Percentiles rank a stretch among this genome's conserved stretches.
phyloP scores from a whole-genome alignment of 2,797 vertebrate species.

The Mareca penelope region DNA sequence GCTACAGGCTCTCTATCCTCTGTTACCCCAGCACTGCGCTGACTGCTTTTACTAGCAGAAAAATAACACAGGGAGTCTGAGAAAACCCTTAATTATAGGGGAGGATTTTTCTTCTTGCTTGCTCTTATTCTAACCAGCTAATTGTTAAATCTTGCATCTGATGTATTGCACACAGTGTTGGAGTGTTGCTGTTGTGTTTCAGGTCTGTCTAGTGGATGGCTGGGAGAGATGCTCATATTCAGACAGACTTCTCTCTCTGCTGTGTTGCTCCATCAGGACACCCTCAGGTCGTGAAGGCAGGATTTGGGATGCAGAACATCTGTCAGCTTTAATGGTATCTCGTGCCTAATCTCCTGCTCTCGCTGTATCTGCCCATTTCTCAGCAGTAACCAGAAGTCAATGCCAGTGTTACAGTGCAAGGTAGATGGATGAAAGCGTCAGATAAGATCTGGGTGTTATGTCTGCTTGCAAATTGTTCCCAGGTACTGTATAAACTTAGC shows the following conservation, averaged over 20 bases:
- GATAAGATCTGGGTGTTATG: neutral
- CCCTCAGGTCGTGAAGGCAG: neutral
- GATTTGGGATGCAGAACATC: neutral
- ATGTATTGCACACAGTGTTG: neutral
- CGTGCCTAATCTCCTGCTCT: neutral
- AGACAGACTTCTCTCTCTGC: neutral
- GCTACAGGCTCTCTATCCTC: neutral
- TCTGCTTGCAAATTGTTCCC: neutral
- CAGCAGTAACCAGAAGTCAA: neutral
- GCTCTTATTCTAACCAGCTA: neutral
- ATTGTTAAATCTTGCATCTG: neutral
- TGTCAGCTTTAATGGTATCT: neutral
- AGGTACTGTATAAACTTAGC: neutral
- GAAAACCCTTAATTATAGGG: slow-evolving; percentile 28
- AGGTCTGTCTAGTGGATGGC: neutral
- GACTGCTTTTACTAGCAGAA: neutral
- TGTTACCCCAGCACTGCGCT: neutral
- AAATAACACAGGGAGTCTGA: neutral
- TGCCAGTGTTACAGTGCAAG: neutral
- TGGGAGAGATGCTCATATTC: neutral
- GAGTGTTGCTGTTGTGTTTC: neutral
- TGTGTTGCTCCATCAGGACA: neutral
- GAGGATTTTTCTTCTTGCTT: neutral
- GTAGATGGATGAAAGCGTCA: neutral
- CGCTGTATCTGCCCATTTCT: neutral